These are phyloP conservation scores for Chymomyza fuscimana DNA, from an alignment of 2,888 invertebrate genomes.

Conservation along the genomic window DNA sequence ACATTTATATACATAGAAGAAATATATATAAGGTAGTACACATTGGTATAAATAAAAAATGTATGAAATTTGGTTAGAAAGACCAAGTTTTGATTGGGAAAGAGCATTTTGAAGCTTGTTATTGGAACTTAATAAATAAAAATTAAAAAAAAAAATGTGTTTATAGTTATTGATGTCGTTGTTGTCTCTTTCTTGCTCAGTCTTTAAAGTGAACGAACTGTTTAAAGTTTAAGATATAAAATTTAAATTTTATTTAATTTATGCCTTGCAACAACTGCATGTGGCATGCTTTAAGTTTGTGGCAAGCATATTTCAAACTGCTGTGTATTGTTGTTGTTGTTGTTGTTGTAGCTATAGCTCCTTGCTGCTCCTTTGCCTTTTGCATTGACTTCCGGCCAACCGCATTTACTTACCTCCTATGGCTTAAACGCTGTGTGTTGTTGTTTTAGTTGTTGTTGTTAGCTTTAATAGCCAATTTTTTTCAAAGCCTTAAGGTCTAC, in stretches of 20 bases:
- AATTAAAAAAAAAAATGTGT: not conserved
- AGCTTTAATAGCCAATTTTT: slow-evolving; percentile 84
- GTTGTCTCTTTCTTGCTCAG: slow-evolving; percentile 47
- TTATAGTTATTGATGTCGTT: slow-evolving; percentile 10
- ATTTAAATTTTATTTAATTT: slow-evolving; percentile 2
- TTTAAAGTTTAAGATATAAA: slow-evolving; percentile 33
- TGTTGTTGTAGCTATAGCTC: slow-evolving; percentile 1
- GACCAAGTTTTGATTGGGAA: not conserved
- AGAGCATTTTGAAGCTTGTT: not conserved
- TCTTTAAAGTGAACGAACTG: slow-evolving; percentile 65
- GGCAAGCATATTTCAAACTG: slow-evolving; percentile 65
- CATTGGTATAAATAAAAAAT: not conserved
- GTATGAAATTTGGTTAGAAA: not conserved
- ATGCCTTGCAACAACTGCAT: not conserved
- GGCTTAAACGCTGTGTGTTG: slow-evolving; percentile 32
- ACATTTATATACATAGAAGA: not conserved
- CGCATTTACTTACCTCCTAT: slow-evolving; percentile 33
- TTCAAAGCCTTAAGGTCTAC: slow-evolving; percentile 92
- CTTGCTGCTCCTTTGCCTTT: slow-evolving; percentile 11
- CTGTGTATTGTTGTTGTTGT: slow-evolving; percentile 39
- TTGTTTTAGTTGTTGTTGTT: slow-evolving; percentile 8
- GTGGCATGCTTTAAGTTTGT: slow-evolving; percentile 21
- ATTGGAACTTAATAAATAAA: not conserved
- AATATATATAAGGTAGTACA: not conserved
- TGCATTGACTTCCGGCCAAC: slow-evolving; percentile 24